Evolutionary conservation across 30 jellyfish, hydroid and myxozoan genomes (phyloP).

Genomic region (Hydractinia symbiolongicarpus): DNA sequence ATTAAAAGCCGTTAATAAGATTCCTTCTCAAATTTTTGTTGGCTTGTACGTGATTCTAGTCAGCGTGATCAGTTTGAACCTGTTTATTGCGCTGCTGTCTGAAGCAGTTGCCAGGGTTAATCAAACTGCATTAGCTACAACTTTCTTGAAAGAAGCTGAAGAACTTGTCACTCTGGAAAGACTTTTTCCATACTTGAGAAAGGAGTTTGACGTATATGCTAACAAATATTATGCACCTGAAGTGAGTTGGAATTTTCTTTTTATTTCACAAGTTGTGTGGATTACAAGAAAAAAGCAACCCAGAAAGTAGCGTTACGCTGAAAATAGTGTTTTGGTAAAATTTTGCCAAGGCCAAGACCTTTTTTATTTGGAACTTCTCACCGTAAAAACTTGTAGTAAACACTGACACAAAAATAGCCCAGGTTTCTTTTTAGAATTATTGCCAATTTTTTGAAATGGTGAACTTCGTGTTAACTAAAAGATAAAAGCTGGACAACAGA

Average conservation of each 20-base stretch:
- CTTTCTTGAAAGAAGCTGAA: conserved; percentile 24
- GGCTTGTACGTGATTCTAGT: conserved; percentile 19
- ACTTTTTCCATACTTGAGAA: background rate
- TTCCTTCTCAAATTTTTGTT: conserved; percentile 8
- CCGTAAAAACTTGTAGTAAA: too few species aligned
- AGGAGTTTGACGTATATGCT: background rate
- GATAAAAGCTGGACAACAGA: too few species aligned
- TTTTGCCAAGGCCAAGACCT: too few species aligned
- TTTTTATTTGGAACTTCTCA: too few species aligned
- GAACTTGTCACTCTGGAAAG: background rate
- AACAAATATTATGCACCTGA: conserved; percentile 11
- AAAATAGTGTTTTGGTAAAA: too few species aligned
- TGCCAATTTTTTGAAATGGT: too few species aligned
- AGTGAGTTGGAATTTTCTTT: background rate
- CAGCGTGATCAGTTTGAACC: conserved; percentile 20
- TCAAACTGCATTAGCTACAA: conserved; percentile 12
- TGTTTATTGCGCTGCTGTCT: conserved; percentile 19
- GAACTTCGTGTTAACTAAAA: too few species aligned
- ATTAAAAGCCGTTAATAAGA: background rate
- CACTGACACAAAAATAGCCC: too few species aligned
- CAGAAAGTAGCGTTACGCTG: too few species aligned
- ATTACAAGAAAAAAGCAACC: too few species aligned
- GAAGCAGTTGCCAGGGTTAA: conserved; percentile 20
- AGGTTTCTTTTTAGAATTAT: too few species aligned
- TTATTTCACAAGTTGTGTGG: too few species aligned